These are phyloP conservation scores for Anguilla japonica DNA, from an alignment of 2,113 vertebrate genomes.

Conservation along the genomic window DNA sequence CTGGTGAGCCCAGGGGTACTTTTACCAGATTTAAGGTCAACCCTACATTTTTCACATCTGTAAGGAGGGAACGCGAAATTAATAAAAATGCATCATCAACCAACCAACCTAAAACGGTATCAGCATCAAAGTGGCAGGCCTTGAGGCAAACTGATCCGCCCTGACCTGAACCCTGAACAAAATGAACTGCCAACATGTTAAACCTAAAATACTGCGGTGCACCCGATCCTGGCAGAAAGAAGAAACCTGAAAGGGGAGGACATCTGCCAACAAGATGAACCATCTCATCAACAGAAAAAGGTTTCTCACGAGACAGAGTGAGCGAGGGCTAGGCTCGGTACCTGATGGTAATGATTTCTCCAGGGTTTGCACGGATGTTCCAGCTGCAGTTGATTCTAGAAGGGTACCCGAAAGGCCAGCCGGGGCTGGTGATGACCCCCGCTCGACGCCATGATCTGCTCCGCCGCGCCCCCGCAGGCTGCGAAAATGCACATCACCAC, in stretches of 20 bases:
- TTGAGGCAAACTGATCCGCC: too few relatives aligned
- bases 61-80: too few relatives aligned
- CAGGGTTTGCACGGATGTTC: constrained; percentile 88
- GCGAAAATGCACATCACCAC: constrained; percentile 35
- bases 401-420: constrained; percentile 92
- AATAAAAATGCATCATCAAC: too few relatives aligned
- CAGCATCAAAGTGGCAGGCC: too few relatives aligned
- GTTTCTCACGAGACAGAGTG: background rate
- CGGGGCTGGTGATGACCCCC: constrained; percentile 90
- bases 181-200: too few relatives aligned
- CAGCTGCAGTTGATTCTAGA: constrained; percentile 89
- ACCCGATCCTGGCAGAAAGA: background rate
- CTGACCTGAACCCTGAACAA: too few relatives aligned
- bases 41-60: too few relatives aligned
- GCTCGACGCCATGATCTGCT: constrained; percentile 81
- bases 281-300: background rate
- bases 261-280: too few relatives aligned
- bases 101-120: too few relatives aligned
- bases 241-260: background rate
- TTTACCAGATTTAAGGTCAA: too few relatives aligned
- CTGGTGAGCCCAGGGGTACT: too few relatives aligned
- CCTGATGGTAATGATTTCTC: constrained; percentile 95
- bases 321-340: constrained; percentile 46
- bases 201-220: too few relatives aligned
- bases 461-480: constrained; percentile 88